Evolutionary conservation across 1,140 invertebrate genomes (phyloP).

Genomic region (Atta texana): DNA sequence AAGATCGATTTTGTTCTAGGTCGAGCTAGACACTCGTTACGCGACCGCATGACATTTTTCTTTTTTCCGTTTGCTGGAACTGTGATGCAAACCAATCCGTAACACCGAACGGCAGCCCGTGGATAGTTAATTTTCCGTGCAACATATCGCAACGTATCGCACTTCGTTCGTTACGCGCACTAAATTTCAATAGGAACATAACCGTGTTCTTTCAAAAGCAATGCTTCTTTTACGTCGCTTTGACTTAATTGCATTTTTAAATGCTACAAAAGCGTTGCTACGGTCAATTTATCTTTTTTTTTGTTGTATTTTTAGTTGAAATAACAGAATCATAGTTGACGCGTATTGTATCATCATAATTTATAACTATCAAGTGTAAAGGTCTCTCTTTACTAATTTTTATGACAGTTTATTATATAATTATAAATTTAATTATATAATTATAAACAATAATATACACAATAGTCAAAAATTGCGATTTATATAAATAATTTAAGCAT

Average conservation of each 20-base stretch:
- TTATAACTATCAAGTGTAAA: slow-evolving; percentile 1
- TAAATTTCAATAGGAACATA: not conserved
- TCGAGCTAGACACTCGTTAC: not conserved
- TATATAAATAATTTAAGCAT: not conserved
- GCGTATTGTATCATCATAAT: not conserved
- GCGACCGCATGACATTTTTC: not conserved
- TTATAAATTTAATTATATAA: not conserved
- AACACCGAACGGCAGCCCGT: not conserved
- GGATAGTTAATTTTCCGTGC: slow-evolving; percentile 37
- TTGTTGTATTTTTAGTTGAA: not conserved
- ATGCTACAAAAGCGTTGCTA: not conserved
- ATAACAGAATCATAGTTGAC: not conserved
- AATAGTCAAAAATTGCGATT: slow-evolving; percentile 6
- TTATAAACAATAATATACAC: not conserved
- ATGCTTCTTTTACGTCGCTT: not conserved
- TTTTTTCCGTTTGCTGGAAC: slow-evolving; percentile 28
- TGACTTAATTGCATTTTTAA: not conserved
- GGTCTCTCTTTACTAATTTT: not conserved
- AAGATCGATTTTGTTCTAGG: not conserved
- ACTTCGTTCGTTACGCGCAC: not conserved
- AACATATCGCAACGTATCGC: slow-evolving; percentile 38
- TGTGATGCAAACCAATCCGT: not conserved
- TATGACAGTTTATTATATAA: not conserved
- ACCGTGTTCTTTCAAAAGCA: not conserved
- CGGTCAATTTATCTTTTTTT: not conserved